Evolutionary conservation across 2,888 invertebrate genomes (phyloP).

Genomic region (Perizoma affinitatum): DNA sequence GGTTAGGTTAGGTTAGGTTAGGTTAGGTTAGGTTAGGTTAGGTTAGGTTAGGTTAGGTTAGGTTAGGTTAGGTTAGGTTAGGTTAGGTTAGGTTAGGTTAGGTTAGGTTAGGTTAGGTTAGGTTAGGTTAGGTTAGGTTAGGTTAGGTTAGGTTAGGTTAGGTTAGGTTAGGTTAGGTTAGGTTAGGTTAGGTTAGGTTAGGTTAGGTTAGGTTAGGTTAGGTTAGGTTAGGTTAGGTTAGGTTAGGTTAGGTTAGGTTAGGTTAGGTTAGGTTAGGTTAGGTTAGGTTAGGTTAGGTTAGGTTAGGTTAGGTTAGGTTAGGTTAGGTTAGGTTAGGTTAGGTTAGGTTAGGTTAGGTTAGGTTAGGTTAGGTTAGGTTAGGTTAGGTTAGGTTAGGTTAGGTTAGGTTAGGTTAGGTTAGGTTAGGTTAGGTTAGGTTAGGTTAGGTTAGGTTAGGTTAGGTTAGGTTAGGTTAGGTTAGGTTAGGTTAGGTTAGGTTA

Average conservation of each 20-base stretch:
- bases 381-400: conserved; percentile 1
- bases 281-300: conserved; percentile 1
- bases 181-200: conserved; percentile 1
- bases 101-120: conserved; percentile 1
- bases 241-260: conserved; percentile 1
- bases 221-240: conserved; percentile 1
- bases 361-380: conserved; percentile 1
- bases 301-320: conserved; percentile 1
- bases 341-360: conserved; percentile 1
- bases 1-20: conserved; percentile 1
- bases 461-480: conserved; percentile 1
- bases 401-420: conserved; percentile 1
- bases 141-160: conserved; percentile 1
- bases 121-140: conserved; percentile 1
- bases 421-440: conserved; percentile 1
- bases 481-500: conserved; percentile 1
- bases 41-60: conserved; percentile 1
- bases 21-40: conserved; percentile 1
- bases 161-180: conserved; percentile 1
- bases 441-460: conserved; percentile 1
- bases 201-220: conserved; percentile 1
- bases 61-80: conserved; percentile 1
- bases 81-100: conserved; percentile 1
- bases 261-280: conserved; percentile 1
- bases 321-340: conserved; percentile 1